A percentile compares a stretch with the other conserved stretches of the same genome.
Evolutionary conservation across 2,113 vertebrate genomes (phyloP).

Genomic region (Oryzias woworae): DNA sequence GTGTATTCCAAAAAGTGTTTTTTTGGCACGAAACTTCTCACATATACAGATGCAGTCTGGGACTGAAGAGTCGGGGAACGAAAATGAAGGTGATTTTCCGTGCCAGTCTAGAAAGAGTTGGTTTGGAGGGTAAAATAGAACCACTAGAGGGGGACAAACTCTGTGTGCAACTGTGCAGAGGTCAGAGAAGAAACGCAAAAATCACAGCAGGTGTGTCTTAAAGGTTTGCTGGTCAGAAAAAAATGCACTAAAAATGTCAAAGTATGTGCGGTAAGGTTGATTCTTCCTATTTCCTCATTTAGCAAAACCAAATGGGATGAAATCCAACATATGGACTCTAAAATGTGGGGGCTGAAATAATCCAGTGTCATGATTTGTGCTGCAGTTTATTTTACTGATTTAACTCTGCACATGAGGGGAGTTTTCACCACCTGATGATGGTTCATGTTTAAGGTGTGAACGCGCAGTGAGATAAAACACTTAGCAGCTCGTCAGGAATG

Average conservation of each 20-base stretch:
- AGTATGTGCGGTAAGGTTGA: background rate
- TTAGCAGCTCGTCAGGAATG: conserved; percentile 61
- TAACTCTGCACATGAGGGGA: too few species aligned
- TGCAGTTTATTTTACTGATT: background rate
- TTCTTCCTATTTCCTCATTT: too few species aligned
- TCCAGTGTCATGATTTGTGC: too few species aligned
- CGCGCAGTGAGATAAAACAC: conserved; percentile 32
- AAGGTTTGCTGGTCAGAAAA: background rate
- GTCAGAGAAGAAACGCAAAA: conserved; percentile 19
- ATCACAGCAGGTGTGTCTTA: conserved; percentile 55
- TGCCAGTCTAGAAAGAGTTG: background rate
- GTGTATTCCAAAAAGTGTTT: conserved; percentile 55
- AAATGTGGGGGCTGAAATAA: too few species aligned
- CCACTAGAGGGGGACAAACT: conserved; percentile 62
- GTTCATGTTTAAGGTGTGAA: conserved; percentile 62
- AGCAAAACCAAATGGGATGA: too few species aligned
- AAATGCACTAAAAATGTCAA: background rate
- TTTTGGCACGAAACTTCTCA: conserved; percentile 23
- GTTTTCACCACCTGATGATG: conserved; percentile 22
- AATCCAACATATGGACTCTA: too few species aligned
- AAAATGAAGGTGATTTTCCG: background rate
- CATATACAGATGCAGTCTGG: conserved; percentile 31
- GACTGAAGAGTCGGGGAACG: background rate
- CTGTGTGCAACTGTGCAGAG: background rate
- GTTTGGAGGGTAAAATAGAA: conserved; percentile 13